Percentiles rank a stretch among this genome's conserved stretches.
Evolutionary conservation across 1,140 invertebrate species (phyloP).

Genomic region (Eriocheir sinensis): DNA sequence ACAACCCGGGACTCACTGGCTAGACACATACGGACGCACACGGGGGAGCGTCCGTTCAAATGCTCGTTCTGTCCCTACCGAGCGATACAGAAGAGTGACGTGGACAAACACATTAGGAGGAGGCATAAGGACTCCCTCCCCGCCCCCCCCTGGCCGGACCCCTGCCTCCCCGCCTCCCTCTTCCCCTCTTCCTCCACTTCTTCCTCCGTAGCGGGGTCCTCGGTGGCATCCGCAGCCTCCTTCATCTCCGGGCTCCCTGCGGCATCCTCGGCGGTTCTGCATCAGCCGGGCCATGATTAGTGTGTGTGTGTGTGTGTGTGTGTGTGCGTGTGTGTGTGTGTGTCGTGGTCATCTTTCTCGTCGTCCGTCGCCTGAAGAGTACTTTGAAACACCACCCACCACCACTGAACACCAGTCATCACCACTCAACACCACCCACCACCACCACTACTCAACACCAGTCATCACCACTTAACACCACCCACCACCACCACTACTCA

Average conservation of each 20-base stretch:
- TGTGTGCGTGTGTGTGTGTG: not conserved
- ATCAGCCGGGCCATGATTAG: not conserved
- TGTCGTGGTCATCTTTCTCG: too few species aligned
- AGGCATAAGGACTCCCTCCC: constrained; percentile 58
- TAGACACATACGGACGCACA: constrained; percentile 83
- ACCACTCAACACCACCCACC: too few species aligned
- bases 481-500: too few species aligned
- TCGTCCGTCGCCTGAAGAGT: too few species aligned
- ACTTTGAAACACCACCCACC: too few species aligned
- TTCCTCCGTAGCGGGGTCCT: too few species aligned
- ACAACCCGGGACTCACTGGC: constrained; percentile 84
- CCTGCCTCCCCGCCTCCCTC: not conserved
- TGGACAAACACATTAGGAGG: constrained; percentile 81
- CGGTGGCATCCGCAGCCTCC: too few species aligned
- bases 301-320: too few species aligned
- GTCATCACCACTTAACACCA: too few species aligned
- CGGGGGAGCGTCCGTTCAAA: constrained; percentile 71
- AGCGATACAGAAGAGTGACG: constrained; percentile 97
- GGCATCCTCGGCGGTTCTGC: not conserved
- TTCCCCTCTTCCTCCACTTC: not conserved
- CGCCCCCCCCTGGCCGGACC: not conserved
- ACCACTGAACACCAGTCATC: too few species aligned
- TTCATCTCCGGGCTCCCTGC: not conserved
- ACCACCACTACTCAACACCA: too few species aligned
- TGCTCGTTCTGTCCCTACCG: constrained; percentile 92